Base-by-base conservation (phyloP, 2,888 invertebrate genomes). In the Baccha elongata region DNA sequence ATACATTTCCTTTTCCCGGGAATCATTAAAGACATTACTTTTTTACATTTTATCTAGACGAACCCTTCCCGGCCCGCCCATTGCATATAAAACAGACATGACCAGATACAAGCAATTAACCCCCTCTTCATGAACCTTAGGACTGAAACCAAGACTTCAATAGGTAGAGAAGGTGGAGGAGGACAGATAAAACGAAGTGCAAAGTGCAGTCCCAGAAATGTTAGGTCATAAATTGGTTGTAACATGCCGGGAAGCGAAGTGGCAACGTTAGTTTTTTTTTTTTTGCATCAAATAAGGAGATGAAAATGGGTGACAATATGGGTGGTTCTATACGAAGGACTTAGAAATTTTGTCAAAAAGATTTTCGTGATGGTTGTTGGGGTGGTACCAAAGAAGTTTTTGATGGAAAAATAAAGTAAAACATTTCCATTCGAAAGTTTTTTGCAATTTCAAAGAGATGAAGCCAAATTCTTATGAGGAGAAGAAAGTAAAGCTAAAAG, bases 171-270 rank as follows among this genome's bases (percentile, higher is more conserved):
- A 23, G 46, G 11, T 23, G 32, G 19, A 17, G 19, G 48, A 21
- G 35, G 58, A n/a, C n/a, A n/a, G 67, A 62, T 58, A n/a, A 17
- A 40, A 29, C 29, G 29, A 75, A 81, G 81, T 81, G 75, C 75
- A 81, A 75, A 81, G 80, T 81, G 81, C 75, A 81, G 44, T 67
- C 40, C 79, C 75, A 81, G 80, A 67, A 75, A 75, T 75, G 71
- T 72, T 67, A 40, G 81, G 67, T 75, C 81, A 75, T 81, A 81
- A 81, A 81, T 81, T 81, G 53, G 46, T 75, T 75, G 81, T 71
- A 81, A 81, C 75, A 81, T 75, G 71, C 71, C 67, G 81, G 50
- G 60, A 26, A 64, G 60, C 53, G 60, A 74, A 52, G 62, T 13
- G 75, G 26, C 64, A 65, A 53, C 50, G 46, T 53, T 74, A 23